phyloP scores from a whole-genome alignment of 1,140 invertebrate species.

The Sycophaga agraensis region DNA sequence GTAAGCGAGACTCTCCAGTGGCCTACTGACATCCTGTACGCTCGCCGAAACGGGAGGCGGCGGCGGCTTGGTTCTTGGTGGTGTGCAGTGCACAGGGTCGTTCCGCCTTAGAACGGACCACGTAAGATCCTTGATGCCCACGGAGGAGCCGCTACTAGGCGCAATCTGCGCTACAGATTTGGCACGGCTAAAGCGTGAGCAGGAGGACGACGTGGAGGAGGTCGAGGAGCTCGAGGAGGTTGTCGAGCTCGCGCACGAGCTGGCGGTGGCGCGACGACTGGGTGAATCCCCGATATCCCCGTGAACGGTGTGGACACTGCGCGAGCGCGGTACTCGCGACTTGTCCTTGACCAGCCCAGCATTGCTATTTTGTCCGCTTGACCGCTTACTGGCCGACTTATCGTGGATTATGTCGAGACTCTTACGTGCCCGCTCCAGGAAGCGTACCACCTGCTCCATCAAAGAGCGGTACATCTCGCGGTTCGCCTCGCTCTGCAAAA shows the following conservation, averaged over 20 bases:
- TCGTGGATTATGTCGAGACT: constrained; percentile 61
- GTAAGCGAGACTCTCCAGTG: constrained; percentile 38
- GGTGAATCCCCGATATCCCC: constrained; percentile 23
- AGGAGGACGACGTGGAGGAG: constrained; percentile 31
- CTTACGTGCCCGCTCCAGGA: constrained; percentile 71
- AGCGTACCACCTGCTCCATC: constrained; percentile 75
- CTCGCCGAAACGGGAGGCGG: background rate
- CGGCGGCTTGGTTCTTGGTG: constrained; percentile 31
- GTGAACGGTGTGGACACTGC: constrained; percentile 55
- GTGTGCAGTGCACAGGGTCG: constrained; percentile 40
- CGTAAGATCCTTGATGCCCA: constrained; percentile 44
- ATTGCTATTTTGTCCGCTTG: background rate
- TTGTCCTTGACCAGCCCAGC: background rate
- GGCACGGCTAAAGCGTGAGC: constrained; percentile 46
- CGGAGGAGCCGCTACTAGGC: constrained; percentile 12
- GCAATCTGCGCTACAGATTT: constrained; percentile 54
- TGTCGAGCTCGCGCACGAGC: constrained; percentile 27
- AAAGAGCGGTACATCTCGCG: constrained; percentile 77
- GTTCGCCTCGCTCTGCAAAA: constrained; percentile 71
- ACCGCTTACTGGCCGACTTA: constrained; percentile 30
- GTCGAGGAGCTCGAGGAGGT: constrained; percentile 33
- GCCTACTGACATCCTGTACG: constrained; percentile 37
- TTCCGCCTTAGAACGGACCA: constrained; percentile 53
- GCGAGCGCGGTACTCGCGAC: constrained; percentile 33
- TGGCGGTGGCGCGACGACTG: constrained; percentile 21